Evolutionary conservation across 2,888 invertebrate genomes (phyloP), one percentile per base, ranked within the genome.

Genomic region (Odontocerum albicorne): DNA sequence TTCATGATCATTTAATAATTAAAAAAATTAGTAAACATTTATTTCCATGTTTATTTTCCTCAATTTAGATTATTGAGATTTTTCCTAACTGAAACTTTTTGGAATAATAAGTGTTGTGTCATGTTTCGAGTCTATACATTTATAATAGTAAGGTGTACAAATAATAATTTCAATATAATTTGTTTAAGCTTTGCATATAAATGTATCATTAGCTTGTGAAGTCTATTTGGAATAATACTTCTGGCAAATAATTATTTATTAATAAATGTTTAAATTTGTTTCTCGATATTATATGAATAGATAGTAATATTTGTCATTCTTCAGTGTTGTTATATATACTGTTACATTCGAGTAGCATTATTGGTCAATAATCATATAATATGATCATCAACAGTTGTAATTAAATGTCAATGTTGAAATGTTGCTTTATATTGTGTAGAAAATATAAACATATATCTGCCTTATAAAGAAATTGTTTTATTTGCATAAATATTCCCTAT

Each of bases 371-470:
- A 35, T 20, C 31, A 20, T 46, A 39, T 38, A 46, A 33, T 46
- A 32, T 20, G 53, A 21, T 35, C 39, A 39, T 32, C 38, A 53
- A 49, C 40, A 51, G 53, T 56, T 54, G 42, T 53, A 19, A 49
- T 36, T 55, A 45, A 31, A 53, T 35, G 21, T 53, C 38, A 36
- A 50, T 57, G 52, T 57, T 57, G 35, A 74, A 76, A 77, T 78
- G 77, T 78, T 77, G 77, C 77, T 77, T 77, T 76, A 77, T 76
- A 72, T 75, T 75, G 75, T 77, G 74, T 77, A 77, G 72, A 73
- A 76, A 60, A 77, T 56, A 59, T 59, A 76, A 60, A 77, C 54
- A 59, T 59, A 59, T 59, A 52, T 22, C 49, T 47, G 54, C 54
- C 54, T 54, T 54, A 54, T 49, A 49, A 43, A 46, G 27, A 42